These are phyloP conservation scores for Agrotis ipsilon DNA, from an alignment of 2,888 invertebrate genomes.

Conservation along the genomic window DNA sequence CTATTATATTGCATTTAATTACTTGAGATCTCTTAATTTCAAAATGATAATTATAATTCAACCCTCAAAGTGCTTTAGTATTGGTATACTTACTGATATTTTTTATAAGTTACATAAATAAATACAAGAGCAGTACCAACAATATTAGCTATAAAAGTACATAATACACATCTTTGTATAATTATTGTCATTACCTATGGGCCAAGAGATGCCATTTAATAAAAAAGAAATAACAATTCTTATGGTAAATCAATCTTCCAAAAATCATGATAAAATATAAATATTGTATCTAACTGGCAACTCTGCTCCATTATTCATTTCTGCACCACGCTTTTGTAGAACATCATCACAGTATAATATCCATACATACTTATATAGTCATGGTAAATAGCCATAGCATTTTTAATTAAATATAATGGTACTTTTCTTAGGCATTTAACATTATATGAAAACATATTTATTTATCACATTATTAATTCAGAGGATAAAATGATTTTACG, in stretches of 20 bases:
- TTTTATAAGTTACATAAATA: neutral
- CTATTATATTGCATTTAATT: neutral
- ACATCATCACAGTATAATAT: constrained; percentile 34
- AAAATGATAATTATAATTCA: neutral
- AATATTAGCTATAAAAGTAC: constrained; percentile 37
- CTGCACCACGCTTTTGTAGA: constrained; percentile 45
- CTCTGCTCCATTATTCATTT: constrained; percentile 35
- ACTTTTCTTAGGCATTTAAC: neutral
- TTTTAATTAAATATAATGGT: neutral
- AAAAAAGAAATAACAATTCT: neutral
- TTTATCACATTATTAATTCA: constrained; percentile 15
- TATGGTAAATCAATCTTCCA: neutral
- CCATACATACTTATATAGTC: constrained; percentile 12
- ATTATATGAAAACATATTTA: constrained; percentile 6
- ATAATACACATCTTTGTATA: constrained; percentile 13
- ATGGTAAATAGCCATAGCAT: constrained; percentile 20
- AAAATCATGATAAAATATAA: neutral
- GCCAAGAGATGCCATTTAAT: constrained; percentile 39
- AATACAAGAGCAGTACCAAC: constrained; percentile 33
- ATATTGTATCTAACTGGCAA: constrained; percentile 36
- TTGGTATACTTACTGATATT: too few relatives aligned
- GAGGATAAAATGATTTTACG: neutral
- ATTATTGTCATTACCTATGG: constrained; percentile 6
- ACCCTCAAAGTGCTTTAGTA: neutral
- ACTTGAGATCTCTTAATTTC: constrained; percentile 30